A percentile compares a stretch with the other conserved stretches of the same genome.
These are phyloP conservation scores for Cantharis lateralis DNA, from an alignment of 2,888 invertebrate genomes.

Conservation along the genomic window DNA sequence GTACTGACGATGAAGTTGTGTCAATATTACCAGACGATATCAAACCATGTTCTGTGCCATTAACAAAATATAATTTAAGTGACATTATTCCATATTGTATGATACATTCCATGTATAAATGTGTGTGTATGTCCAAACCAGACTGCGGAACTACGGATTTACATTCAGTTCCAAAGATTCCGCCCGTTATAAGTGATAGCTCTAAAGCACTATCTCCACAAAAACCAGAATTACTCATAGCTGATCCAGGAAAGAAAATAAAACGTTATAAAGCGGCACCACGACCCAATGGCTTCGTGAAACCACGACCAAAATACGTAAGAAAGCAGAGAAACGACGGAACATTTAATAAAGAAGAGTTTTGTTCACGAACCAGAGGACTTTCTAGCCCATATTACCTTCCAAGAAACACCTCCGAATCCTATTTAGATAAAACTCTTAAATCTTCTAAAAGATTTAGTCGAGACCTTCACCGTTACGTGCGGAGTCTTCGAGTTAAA, in stretches of 20 bases:
- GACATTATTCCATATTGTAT: conserved; percentile 69
- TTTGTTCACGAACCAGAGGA: conserved; percentile 32
- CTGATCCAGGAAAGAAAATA: not conserved
- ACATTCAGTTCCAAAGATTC: not conserved
- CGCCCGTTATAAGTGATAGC: not conserved
- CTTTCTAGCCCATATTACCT: conserved; percentile 34
- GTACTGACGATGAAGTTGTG: not conserved
- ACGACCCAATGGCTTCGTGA: not conserved
- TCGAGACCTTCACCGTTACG: not conserved
- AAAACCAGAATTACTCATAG: not conserved
- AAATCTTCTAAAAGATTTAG: not conserved
- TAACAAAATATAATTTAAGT: conserved; percentile 42
- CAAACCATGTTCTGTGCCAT: conserved; percentile 31
- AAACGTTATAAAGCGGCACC: not conserved
- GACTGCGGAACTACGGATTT: not conserved
- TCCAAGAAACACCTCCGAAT: conserved; percentile 20
- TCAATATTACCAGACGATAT: not conserved
- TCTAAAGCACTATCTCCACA: not conserved
- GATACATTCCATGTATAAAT: conserved; percentile 68
- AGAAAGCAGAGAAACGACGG: not conserved
- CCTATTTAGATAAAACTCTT: not conserved
- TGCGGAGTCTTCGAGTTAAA: not conserved
- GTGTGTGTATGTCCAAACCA: conserved; percentile 58
- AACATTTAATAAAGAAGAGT: conserved; percentile 13
- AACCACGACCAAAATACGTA: not conserved